phyloP scores from a whole-genome alignment of 92 coral and sea anemone genomes.

The Montipora capitata region DNA sequence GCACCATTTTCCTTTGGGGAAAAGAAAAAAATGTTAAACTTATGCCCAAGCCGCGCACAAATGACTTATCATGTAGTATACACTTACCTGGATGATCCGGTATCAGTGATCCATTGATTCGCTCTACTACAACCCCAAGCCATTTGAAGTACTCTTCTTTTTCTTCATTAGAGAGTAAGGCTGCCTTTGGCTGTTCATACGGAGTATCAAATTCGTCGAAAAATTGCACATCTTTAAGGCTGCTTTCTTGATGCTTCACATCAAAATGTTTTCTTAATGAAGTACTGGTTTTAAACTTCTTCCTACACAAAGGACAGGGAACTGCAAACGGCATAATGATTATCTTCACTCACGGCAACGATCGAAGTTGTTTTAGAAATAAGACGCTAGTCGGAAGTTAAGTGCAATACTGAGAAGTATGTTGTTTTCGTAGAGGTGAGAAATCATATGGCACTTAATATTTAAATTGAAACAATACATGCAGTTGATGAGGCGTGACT shows the following conservation, averaged over 20 bases:
- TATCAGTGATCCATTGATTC: constrained; percentile 15
- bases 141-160: constrained; percentile 11
- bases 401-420: not conserved
- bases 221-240: not conserved
- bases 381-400: not conserved
- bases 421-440: too few species aligned
- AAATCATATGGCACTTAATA: too few species aligned
- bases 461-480: too few species aligned
- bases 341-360: too few species aligned
- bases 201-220: not conserved
- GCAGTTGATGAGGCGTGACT: too few species aligned
- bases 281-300: not conserved
- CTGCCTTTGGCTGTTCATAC: constrained; percentile 1
- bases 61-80: not conserved
- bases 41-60: not conserved
- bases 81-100: constrained; percentile 19
- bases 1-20: constrained; percentile 58
- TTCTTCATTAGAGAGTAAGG: not conserved
- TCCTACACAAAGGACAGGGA: not conserved
- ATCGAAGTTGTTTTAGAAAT: not conserved
- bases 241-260: constrained; percentile 1
- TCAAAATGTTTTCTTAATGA: not conserved
- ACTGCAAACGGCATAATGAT: not conserved
- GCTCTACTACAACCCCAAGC: constrained; percentile 4
- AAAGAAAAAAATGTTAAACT: not conserved